phyloP scores from a whole-genome alignment of 2,113 vertebrate species.

The Toxotes chatareus region DNA sequence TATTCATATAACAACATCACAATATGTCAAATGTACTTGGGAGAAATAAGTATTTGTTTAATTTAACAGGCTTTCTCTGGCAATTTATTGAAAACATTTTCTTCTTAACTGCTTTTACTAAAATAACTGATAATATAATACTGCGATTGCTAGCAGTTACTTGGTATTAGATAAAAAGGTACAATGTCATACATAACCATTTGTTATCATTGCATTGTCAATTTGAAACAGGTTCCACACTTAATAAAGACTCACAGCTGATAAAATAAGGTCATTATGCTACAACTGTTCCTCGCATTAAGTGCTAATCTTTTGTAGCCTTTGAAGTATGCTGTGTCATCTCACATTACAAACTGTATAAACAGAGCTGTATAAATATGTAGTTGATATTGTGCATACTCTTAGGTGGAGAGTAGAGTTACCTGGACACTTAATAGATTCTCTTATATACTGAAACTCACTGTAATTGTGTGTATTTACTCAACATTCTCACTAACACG shows the following conservation, averaged over 20 bases:
- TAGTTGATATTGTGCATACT: not conserved
- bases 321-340: not conserved
- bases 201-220: not conserved
- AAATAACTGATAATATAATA: not conserved
- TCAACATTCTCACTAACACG: not conserved
- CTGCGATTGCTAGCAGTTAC: not conserved
- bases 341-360: not conserved
- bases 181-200: not conserved
- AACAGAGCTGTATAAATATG: not conserved
- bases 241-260: not conserved
- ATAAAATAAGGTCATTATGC: not conserved
- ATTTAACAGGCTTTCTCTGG: not conserved
- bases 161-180: not conserved
- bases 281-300: not conserved
- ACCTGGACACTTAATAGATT: not conserved
- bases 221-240: not conserved
- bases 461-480: not conserved
- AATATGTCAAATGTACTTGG: not conserved
- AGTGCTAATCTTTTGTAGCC: not conserved
- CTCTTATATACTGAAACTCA: not conserved
- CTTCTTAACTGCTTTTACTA: not conserved
- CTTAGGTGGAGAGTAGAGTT: not conserved
- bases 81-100: not conserved
- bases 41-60: not conserved
- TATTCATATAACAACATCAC: not conserved